Evolutionary conservation across 2,888 invertebrate genomes (phyloP).

Genomic region (Leistus spinibarbis): DNA sequence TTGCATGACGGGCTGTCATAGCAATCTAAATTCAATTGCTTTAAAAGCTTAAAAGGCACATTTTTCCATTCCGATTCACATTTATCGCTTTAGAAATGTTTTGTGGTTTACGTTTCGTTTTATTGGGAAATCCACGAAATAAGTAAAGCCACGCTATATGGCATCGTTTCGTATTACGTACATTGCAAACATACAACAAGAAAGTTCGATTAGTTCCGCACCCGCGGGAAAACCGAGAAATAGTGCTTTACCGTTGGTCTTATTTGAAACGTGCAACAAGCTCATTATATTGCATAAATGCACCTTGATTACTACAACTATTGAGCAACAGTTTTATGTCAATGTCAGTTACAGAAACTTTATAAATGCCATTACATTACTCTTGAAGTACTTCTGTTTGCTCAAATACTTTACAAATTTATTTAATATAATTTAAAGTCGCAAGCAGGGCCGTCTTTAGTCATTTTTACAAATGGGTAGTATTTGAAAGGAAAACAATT

Average conservation of each 20-base stretch:
- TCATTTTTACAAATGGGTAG: too few relatives aligned
- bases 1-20: background rate
- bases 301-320: background rate
- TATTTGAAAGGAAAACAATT: too few relatives aligned
- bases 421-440: background rate
- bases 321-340: background rate
- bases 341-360: background rate
- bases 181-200: background rate
- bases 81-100: background rate
- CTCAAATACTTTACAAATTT: background rate
- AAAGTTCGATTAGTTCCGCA: background rate
- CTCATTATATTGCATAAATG: background rate
- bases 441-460: too few relatives aligned
- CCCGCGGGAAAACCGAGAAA: background rate
- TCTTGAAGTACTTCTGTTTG: background rate
- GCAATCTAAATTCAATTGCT: constrained; percentile 11
- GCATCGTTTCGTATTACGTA: background rate
- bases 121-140: background rate
- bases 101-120: background rate
- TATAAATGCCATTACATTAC: background rate
- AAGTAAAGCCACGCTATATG: background rate
- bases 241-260: background rate
- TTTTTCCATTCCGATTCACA: background rate
- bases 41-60: constrained; percentile 5
- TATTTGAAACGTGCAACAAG: background rate